These are phyloP conservation scores for Mobula birostris DNA, from an alignment of 2,113 vertebrate species.

Conservation along the genomic window DNA sequence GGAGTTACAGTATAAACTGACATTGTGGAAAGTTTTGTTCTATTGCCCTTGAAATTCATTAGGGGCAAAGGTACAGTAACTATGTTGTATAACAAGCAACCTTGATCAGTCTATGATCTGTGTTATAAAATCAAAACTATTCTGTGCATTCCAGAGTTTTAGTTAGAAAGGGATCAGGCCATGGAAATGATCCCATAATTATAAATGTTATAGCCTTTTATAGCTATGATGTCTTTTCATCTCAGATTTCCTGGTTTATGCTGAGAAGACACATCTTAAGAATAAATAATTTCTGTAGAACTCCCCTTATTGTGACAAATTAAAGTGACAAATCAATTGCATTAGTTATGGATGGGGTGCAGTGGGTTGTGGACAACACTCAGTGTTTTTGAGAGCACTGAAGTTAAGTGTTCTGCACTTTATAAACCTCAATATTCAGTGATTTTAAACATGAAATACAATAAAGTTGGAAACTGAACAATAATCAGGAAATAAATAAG, in stretches of 20 bases:
- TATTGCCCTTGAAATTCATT: neutral
- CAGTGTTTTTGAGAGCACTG: neutral
- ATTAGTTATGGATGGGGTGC: constrained; percentile 31
- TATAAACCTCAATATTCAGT: neutral
- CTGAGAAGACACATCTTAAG: neutral
- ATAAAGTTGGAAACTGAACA: neutral
- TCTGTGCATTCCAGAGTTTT: neutral
- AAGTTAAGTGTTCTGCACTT: neutral
- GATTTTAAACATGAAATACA: neutral
- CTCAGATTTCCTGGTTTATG: neutral
- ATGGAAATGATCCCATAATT: neutral
- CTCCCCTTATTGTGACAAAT: neutral
- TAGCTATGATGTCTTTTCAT: neutral
- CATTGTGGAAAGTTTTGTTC: constrained; percentile 4
- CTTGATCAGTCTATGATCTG: neutral
- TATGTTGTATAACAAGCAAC: neutral
- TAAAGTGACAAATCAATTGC: neutral
- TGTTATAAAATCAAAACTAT: neutral
- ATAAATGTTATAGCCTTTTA: neutral
- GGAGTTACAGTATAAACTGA: neutral
- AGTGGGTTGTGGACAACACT: neutral
- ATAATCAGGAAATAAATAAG: neutral
- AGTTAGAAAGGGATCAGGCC: neutral
- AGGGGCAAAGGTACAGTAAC: neutral
- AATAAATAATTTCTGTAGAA: neutral